Evolutionary conservation across 2,888 invertebrate genomes (phyloP), one percentile per base, ranked within the genome.

Genomic region (Lordiphosa andalusiaca): DNA sequence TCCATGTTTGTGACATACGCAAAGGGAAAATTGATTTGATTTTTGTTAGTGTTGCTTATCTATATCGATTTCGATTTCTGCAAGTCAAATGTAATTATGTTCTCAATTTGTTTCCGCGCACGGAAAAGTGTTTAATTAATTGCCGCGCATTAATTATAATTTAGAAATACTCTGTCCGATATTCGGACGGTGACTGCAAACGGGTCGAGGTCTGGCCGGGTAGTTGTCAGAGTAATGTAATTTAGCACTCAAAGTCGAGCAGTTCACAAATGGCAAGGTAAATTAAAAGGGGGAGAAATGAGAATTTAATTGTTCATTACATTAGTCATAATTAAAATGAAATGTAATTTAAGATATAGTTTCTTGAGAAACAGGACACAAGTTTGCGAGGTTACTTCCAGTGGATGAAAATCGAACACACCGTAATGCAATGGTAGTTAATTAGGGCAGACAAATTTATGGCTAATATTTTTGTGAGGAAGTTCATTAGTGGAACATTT

Each of bases 71-170:
- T 47, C 12, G 36, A 36, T 47, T 36, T 35, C n/a, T 40, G 44
- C 49, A 47, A 63, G 66, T 65, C 63, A 63, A 66, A 63, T 66
- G 67, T 67, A 63, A 63, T 63, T 66, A 66, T 63, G 50, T 51
- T 40, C 41, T 35, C 67, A 67, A 66, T 66, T 57, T 67, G 48
- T 33, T 44, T 37, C 44, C 35, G 30, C 30, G 30, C 6, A 9
- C 25, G 42, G 61, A 39, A 53, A 36, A 21, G 35, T 21, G 25
- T 12, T 46, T 57, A 63, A 66, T 66, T 63, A 56, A 63, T 63
- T 58, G 50, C 12, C 6, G 35, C 50, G 46, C 67, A 66, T 63
- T 66, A 66, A 47, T 66, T 63, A 63, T 63, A 50, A 51, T 50
- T 41, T 49, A 41, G 50, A 36, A 35, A 47, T 36, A 46, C 36